phyloP scores from a whole-genome alignment of 2,888 invertebrate species.

The Brassicogethes aeneus region DNA sequence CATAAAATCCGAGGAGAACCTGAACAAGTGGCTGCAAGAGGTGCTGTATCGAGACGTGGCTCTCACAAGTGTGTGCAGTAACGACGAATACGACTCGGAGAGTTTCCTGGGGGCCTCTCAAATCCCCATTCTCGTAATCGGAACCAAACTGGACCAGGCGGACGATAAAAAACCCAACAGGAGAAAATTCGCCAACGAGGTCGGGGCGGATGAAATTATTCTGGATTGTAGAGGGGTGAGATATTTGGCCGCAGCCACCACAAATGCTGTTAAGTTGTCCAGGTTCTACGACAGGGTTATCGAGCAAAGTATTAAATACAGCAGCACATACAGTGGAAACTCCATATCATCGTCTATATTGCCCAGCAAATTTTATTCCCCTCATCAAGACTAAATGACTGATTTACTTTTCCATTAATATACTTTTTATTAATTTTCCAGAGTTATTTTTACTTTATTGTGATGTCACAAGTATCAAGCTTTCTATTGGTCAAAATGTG shows the following conservation, averaged over 20 bases:
- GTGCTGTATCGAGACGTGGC: conserved; percentile 63
- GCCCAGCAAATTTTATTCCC: conserved; percentile 37
- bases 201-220: conserved; percentile 89
- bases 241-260: conserved; percentile 87
- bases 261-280: conserved; percentile 87
- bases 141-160: conserved; percentile 84
- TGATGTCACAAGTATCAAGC: too few relatives aligned
- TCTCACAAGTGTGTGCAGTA: conserved; percentile 24
- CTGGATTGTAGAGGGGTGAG: conserved; percentile 66
- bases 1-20: conserved; percentile 87
- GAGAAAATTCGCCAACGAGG: conserved; percentile 73
- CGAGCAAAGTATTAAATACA: conserved; percentile 42
- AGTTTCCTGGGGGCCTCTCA: conserved; percentile 77
- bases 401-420: too few relatives aligned
- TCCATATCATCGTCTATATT: conserved; percentile 31
- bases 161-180: conserved; percentile 62
- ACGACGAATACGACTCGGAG: conserved; percentile 75
- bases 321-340: conserved; percentile 30
- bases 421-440: too few relatives aligned
- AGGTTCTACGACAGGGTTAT: conserved; percentile 89
- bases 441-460: too few relatives aligned
- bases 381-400: conserved; percentile 26
- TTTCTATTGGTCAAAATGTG: too few relatives aligned
- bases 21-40: conserved; percentile 89
- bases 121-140: conserved; percentile 89